Base-by-base conservation (phyloP, 2,113 vertebrate species). In the Pygoscelis antarcticus region DNA sequence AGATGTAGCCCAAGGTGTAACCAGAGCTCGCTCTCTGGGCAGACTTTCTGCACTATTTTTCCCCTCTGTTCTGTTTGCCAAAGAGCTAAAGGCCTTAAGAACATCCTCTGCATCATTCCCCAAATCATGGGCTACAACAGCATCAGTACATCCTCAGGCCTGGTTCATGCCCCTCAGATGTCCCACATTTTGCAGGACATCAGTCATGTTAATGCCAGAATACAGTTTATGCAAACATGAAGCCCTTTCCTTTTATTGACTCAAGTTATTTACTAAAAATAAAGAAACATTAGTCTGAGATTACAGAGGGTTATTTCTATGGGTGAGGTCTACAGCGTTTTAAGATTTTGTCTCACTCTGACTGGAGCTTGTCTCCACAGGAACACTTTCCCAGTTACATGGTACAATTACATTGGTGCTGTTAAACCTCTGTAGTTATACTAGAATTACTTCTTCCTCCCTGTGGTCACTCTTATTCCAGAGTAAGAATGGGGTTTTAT, bases 361-460 rank as follows among this genome's bases (percentile, higher is more conserved):
- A 25, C 52, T 69, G 30, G 29, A 76, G 44, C 34, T 93, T 44
- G 36, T 76, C 47, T 79, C 58, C 47, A 57, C 72, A 78, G 83
- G 60, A 96, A 74, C 13, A 0, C 40, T 71, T 76, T 87, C 72
- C 30, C 40, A 77, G 30, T 74, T 90, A n/a, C 25, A 21, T 2
- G 9, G 46, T 66, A 54, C 47, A 79, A 55, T 34, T 71, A 71
- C 68, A 34, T 10, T 44, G 7, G 6, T 79, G 21, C 9, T 75
- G 40, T 74, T 52, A 90, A 85, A 89, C 6, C 11, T 79, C 30
- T 42, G 21, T 15, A 71, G 23, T n/a, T 83, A 61, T 3, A 49
- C 54, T n/a, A 76, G 61, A 83, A 90, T 88, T 72, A 91, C 20
- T 90, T 76, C 66, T 92, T 93, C 69, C 58, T 90, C 87, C 42